phyloP scores from a whole-genome alignment of 1,140 invertebrate species.

The Drosophila insularis region DNA sequence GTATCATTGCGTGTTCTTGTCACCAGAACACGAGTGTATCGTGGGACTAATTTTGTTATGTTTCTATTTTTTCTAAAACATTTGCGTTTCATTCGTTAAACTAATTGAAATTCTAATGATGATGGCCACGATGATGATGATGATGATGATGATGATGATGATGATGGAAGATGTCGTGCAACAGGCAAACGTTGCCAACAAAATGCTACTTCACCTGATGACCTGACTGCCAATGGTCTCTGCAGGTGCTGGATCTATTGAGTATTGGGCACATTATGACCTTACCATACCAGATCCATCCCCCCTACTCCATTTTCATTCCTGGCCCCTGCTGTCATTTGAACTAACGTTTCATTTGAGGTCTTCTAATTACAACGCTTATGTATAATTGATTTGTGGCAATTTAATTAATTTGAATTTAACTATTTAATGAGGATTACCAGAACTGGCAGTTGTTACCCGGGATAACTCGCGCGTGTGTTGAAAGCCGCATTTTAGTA shows the following conservation, averaged over 20 bases:
- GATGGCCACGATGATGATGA: neutral
- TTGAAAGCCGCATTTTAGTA: constrained; percentile 75
- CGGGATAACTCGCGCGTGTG: constrained; percentile 45
- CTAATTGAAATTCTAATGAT: constrained; percentile 69
- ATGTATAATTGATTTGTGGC: constrained; percentile 80
- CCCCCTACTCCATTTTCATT: neutral
- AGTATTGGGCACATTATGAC: constrained; percentile 36
- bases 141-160: neutral
- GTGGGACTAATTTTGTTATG: constrained; percentile 71
- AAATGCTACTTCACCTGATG: constrained; percentile 2
- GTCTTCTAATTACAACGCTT: constrained; percentile 77
- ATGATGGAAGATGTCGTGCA: constrained; percentile 52
- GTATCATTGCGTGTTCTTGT: constrained; percentile 33
- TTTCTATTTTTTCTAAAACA: constrained; percentile 57
- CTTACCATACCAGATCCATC: constrained; percentile 20
- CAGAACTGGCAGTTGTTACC: constrained; percentile 36
- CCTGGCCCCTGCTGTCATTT: neutral
- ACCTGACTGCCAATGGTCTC: constrained; percentile 1
- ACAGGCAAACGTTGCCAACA: constrained; percentile 43
- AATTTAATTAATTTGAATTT: constrained; percentile 81
- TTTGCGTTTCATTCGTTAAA: constrained; percentile 70
- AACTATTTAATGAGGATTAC: constrained; percentile 80
- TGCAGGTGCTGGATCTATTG: neutral
- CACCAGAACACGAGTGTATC: constrained; percentile 35
- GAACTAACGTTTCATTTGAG: constrained; percentile 42